These are phyloP conservation scores for Heterochromis multidens DNA, from an alignment of 2,113 vertebrate genomes.

Conservation along the genomic window DNA sequence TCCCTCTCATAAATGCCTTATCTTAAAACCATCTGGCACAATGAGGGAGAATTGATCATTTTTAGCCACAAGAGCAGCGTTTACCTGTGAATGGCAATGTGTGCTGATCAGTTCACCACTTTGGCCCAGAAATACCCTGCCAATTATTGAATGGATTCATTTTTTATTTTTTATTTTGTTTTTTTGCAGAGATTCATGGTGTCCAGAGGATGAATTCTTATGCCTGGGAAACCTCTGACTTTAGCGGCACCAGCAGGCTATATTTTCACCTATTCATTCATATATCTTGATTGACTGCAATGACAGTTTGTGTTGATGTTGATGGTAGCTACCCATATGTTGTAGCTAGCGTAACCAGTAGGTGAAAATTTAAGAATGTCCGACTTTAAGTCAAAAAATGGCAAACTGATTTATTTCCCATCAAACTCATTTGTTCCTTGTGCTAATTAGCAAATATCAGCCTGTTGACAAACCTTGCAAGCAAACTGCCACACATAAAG, in stretches of 20 bases:
- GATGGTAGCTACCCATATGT: not conserved
- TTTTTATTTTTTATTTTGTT: too few species aligned
- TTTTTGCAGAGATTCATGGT: not conserved
- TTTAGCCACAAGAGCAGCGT: not conserved
- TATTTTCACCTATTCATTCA: not conserved
- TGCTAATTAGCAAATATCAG: not conserved
- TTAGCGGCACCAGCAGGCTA: not conserved
- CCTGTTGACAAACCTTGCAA: not conserved
- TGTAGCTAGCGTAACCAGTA: not conserved
- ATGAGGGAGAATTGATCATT: not conserved
- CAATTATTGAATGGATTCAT: not conserved
- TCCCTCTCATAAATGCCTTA: not conserved
- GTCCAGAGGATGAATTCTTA: not conserved
- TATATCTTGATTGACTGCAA: not conserved
- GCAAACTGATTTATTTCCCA: too few species aligned
- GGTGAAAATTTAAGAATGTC: not conserved
- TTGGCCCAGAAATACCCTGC: not conserved
- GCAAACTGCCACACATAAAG: not conserved
- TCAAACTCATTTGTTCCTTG: too few species aligned
- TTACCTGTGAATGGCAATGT: not conserved
- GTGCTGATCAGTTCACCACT: not conserved
- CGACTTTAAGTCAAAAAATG: not conserved
- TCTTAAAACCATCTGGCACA: not conserved
- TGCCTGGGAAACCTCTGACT: not conserved
- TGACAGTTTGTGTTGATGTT: not conserved